Base-by-base conservation (phyloP, 2,888 invertebrate genomes). In the Dynastes hyllus region DNA sequence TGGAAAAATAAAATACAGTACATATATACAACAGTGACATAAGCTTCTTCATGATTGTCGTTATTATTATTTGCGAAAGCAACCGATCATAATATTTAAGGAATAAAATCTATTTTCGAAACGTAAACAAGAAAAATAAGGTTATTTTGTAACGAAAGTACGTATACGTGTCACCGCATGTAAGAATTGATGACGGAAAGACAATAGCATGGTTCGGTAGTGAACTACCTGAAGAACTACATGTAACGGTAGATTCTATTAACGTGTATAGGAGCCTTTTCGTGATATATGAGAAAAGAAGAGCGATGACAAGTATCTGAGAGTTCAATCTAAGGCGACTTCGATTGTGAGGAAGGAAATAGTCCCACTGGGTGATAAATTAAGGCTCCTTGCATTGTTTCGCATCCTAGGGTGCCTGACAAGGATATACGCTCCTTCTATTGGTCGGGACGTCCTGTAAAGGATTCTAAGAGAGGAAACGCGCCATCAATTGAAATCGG, bases 341-440 rank as follows among this genome's bases (percentile, higher is more conserved):
- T 87, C 87, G 87, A 87, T 87, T 87, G 87, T 86, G 84, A 86
- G 87, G 86, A 86, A 87, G 87, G 86, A 87, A 87, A 87, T 86
- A 85, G 87, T 88, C 88, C 88, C 86, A 86, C 86, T 85, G 88
- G 85, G 88, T 88, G 88, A 88, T 88, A 88, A 88, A 88, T 88
- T 88, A 88, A 86, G 87, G 87, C 85, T 84, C 85, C 85, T 84
- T 83, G 86, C 86, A 88, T 88, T 88, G 88, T 88, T 88, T 88
- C 87, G 87, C 86, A 83, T 86, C 86, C 84, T 83, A 85, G 87
- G 87, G 85, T 83, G 86, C 81, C 85, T 88, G 88, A 88, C 88
- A 88, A 87, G 86, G 88, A 88, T 88, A 88, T 87, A 88, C 86
- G 86, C 86, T 84, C 81, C 78, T 82, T 83, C 85, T 85, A 86